phyloP scores from a whole-genome alignment of 2,797 vertebrate genomes.

The Melanotaenia trifasciata region DNA sequence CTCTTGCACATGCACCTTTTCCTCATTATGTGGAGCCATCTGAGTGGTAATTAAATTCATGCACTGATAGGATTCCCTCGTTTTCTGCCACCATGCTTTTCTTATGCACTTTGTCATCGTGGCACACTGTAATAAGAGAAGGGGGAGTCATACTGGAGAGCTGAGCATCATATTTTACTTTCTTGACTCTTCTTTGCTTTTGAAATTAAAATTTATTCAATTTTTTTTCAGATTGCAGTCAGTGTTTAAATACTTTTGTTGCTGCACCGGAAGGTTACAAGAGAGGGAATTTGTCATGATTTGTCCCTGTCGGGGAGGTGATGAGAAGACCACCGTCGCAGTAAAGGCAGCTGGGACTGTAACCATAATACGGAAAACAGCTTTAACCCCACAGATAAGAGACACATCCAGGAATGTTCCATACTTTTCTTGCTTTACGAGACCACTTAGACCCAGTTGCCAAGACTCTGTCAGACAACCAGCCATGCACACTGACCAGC shows the following conservation, averaged over 20 bases:
- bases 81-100: constrained; percentile 83
- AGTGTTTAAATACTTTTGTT: background rate
- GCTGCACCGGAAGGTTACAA: background rate
- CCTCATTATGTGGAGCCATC: constrained; percentile 78
- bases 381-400: constrained; percentile 49
- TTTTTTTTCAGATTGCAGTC: constrained; percentile 5
- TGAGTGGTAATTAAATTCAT: constrained; percentile 87
- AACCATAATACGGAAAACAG: constrained; percentile 29
- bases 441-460: constrained; percentile 58
- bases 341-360: background rate
- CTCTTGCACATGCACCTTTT: constrained; percentile 76
- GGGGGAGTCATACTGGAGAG: constrained; percentile 57
- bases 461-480: constrained; percentile 43
- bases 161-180: constrained; percentile 29
- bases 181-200: constrained; percentile 11
- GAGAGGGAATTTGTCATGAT: background rate
- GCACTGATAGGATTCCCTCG: constrained; percentile 87
- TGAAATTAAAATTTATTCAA: constrained; percentile 30
- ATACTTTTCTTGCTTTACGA: constrained; percentile 39
- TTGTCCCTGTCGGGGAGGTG: constrained; percentile 1
- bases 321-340: constrained; percentile 44
- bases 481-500: constrained; percentile 52
- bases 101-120: constrained; percentile 85
- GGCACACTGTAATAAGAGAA: constrained; percentile 75
- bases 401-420: constrained; percentile 48